These are phyloP conservation scores for Drosophila paramelanica DNA, from an alignment of 2,888 invertebrate species.

Conservation along the genomic window DNA sequence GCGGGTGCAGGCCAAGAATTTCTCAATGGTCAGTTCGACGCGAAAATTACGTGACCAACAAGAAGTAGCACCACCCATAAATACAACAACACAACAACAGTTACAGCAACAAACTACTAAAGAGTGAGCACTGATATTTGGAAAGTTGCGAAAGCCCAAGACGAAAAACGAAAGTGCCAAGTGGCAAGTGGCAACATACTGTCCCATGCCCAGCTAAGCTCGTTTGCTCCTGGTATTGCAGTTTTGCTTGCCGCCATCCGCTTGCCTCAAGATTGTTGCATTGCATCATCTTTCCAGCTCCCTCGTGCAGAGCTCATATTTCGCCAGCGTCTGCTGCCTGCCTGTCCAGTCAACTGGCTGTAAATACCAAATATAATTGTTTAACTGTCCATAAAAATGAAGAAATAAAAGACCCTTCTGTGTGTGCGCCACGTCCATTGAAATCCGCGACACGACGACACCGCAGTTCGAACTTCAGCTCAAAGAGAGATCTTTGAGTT, in stretches of 20 bases:
- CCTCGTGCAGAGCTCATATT: constrained; percentile 61
- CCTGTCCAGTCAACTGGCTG: constrained; percentile 44
- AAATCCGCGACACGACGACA: constrained; percentile 47
- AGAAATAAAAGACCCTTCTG: constrained; percentile 71
- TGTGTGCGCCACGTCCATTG: constrained; percentile 56
- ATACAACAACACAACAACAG: constrained; percentile 6
- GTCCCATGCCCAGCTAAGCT: constrained; percentile 42
- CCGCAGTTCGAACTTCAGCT: constrained; percentile 11
- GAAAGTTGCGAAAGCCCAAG: constrained; percentile 46
- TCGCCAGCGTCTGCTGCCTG: constrained; percentile 27
- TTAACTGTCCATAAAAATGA: constrained; percentile 73
- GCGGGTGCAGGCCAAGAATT: constrained; percentile 64
- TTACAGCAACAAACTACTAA: background rate
- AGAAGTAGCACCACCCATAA: constrained; percentile 10
- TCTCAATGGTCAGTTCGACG: constrained; percentile 63
- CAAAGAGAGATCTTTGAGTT: constrained; percentile 61
- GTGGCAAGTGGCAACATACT: constrained; percentile 31
- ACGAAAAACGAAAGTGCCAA: constrained; percentile 64
- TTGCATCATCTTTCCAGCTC: constrained; percentile 53
- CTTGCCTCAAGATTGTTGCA: constrained; percentile 30
- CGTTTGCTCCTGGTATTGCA: constrained; percentile 54
- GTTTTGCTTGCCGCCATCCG: constrained; percentile 8
- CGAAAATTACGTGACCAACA: constrained; percentile 65
- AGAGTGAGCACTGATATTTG: constrained; percentile 25
- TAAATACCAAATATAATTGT: constrained; percentile 79